Percentiles rank a stretch among this genome's conserved stretches.
Conservation (phyloP, 2,113 vertebrate species). For the Oceanodroma tethys region DNA sequence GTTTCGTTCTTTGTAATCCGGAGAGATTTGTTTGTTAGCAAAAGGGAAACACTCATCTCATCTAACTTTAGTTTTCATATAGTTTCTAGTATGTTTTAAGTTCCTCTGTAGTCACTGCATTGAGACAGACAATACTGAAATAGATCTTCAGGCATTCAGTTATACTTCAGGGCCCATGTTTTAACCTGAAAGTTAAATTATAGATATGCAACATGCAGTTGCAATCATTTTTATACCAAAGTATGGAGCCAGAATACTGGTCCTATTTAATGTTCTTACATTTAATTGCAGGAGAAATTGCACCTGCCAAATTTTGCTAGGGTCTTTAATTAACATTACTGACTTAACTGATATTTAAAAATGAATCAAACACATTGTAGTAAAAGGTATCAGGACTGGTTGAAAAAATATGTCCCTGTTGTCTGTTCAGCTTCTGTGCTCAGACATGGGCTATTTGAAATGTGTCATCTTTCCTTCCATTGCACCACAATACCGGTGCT, state of each 20-base stretch:
- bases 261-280: background rate
- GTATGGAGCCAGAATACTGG: background rate
- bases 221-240: background rate
- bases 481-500: background rate
- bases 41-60: background rate
- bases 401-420: background rate
- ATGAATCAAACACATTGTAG: background rate
- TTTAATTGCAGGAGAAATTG: background rate
- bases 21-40: background rate
- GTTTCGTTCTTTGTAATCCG: background rate
- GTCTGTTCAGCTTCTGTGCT: background rate
- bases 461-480: background rate
- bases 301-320: background rate
- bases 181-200: background rate
- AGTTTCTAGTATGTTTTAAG: background rate
- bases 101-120: background rate
- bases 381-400: background rate
- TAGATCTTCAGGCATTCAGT: background rate
- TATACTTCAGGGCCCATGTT: background rate
- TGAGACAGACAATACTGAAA: background rate
- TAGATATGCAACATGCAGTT: background rate
- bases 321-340: background rate
- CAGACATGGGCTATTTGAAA: background rate
- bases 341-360: background rate
- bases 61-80: background rate